Evolutionary conservation across 1,140 invertebrate genomes (phyloP).

Genomic region (Leucophenga varia): DNA sequence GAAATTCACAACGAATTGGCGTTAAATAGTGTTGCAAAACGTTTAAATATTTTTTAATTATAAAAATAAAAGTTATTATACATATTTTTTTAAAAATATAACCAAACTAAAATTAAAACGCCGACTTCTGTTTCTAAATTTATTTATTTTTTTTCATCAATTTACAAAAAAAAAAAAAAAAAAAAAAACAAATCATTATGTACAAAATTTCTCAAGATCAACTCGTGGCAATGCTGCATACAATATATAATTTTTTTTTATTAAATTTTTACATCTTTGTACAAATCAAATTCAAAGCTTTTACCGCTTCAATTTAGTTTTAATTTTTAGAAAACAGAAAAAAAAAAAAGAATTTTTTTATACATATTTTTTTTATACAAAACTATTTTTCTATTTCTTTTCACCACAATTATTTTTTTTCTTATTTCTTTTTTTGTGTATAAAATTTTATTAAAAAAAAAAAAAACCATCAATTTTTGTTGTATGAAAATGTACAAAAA

Average conservation of each 20-base stretch:
- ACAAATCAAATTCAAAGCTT: no score
- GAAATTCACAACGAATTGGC: no score
- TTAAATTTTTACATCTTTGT: constrained; percentile 34
- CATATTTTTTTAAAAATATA: no score
- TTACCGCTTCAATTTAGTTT: constrained; percentile 25
- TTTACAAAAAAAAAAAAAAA: not conserved
- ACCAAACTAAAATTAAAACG: not conserved
- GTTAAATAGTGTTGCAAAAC: not conserved
- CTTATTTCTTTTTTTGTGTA: constrained; percentile 10
- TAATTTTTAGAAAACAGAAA: constrained; percentile 11
- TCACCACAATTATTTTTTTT: no score
- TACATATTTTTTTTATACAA: constrained; percentile 46
- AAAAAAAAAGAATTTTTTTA: constrained; percentile 25
- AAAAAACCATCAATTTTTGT: constrained; percentile 6
- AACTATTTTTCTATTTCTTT: constrained; percentile 49
- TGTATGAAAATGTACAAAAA: constrained; percentile 24
- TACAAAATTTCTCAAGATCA: constrained; percentile 39
- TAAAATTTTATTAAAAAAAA: constrained; percentile 19
- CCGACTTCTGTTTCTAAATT: not conserved
- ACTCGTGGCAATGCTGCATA: constrained; percentile 19
- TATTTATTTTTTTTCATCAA: not conserved
- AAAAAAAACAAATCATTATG: constrained; percentile 9
- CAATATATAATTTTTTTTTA: constrained; percentile 35
- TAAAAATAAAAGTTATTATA: no score
- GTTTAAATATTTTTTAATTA: no score